phyloP scores from a whole-genome alignment of 2,888 invertebrate species.

The Rhaphigaster nebulosa region DNA sequence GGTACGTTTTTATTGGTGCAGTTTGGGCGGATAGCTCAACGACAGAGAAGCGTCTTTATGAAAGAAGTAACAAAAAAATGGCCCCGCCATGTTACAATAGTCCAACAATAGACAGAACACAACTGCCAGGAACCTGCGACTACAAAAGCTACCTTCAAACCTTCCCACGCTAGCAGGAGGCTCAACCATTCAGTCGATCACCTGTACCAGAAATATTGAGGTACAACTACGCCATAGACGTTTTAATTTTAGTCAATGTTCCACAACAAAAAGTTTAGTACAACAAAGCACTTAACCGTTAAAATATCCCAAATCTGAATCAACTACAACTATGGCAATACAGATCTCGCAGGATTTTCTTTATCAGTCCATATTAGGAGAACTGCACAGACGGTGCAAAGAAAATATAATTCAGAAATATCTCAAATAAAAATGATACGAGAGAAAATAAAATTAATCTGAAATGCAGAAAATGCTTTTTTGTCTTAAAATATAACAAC shows the following conservation, averaged over 20 bases:
- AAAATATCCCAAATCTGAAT: neutral
- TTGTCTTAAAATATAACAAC: too few relatives aligned
- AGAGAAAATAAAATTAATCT: too few relatives aligned
- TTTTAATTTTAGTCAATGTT: neutral
- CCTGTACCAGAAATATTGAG: neutral
- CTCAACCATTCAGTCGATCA: neutral
- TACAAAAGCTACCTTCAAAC: neutral
- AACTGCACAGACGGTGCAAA: too few relatives aligned
- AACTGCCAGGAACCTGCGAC: conserved; percentile 22
- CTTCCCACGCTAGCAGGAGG: neutral
- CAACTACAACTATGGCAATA: neutral
- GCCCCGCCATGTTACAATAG: neutral
- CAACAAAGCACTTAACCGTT: neutral
- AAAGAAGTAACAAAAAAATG: conserved; percentile 33
- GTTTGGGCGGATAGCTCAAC: neutral
- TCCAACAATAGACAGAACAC: neutral
- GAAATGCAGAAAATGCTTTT: too few relatives aligned
- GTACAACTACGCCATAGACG: neutral
- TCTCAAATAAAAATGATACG: too few relatives aligned
- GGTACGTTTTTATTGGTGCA: neutral
- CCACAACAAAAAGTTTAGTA: neutral
- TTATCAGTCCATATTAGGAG: too few relatives aligned
- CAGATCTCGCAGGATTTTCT: too few relatives aligned
- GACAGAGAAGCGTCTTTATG: neutral
- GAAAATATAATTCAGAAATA: too few relatives aligned